A percentile compares a stretch with the other conserved stretches of the same genome.
These are phyloP conservation scores for Odontesthes bonariensis DNA, from an alignment of 2,113 vertebrate species.

Conservation along the genomic window DNA sequence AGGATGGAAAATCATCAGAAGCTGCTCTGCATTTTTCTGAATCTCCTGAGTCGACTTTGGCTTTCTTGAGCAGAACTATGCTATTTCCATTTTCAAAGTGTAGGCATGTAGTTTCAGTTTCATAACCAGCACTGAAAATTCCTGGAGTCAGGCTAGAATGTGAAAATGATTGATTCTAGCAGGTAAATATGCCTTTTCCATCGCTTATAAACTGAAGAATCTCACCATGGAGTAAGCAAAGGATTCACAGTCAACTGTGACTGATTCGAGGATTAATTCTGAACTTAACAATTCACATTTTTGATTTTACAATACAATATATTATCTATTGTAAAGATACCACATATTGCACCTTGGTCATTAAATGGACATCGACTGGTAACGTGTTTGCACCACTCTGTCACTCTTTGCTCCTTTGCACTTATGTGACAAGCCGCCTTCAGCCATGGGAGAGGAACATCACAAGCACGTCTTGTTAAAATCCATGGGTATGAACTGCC, in stretches of 20 bases:
- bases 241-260: not conserved
- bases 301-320: not conserved
- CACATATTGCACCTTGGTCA: not conserved
- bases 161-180: not conserved
- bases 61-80: slow-evolving; percentile 21
- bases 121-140: not conserved
- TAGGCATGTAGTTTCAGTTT: not conserved
- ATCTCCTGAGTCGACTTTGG: slow-evolving; percentile 41
- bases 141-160: not conserved
- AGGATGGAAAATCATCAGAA: slow-evolving; percentile 28
- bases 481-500: slow-evolving; percentile 44
- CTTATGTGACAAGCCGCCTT: slow-evolving; percentile 36
- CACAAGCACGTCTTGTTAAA: slow-evolving; percentile 61
- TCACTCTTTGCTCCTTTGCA: slow-evolving; percentile 35
- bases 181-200: not conserved
- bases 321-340: not conserved
- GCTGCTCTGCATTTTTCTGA: slow-evolving; percentile 45
- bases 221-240: too few relatives aligned
- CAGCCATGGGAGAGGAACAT: slow-evolving; percentile 27
- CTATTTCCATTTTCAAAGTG: slow-evolving; percentile 28
- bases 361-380: slow-evolving; percentile 6
- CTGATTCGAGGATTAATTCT: not conserved
- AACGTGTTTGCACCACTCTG: slow-evolving; percentile 14
- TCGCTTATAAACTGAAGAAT: not conserved
- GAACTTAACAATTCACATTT: not conserved